Evolutionary conservation across 2,797 vertebrate species (phyloP).

Genomic region (Anguilla pacifica): DNA sequence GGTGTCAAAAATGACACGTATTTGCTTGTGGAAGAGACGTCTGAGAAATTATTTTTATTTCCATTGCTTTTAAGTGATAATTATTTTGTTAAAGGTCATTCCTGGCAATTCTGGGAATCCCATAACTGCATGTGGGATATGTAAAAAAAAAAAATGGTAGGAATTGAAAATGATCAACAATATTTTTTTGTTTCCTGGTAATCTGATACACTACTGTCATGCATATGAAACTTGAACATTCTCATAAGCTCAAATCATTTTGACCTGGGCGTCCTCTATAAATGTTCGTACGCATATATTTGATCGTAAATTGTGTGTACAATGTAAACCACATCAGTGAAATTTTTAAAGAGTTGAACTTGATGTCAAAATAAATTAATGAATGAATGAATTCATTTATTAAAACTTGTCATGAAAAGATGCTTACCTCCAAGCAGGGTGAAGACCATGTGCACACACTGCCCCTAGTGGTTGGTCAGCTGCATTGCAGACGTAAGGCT

Average conservation of each 20-base stretch:
- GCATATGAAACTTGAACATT: neutral
- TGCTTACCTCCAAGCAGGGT: neutral
- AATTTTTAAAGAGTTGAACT: neutral
- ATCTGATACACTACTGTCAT: neutral
- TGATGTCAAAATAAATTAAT: too few species aligned
- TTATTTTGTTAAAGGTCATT: neutral
- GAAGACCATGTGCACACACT: neutral
- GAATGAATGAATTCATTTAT: too few species aligned
- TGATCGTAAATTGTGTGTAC: too few species aligned
- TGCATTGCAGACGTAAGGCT: neutral
- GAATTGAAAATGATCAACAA: neutral
- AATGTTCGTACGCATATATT: too few species aligned
- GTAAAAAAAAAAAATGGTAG: neutral
- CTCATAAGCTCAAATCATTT: neutral
- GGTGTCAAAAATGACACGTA: neutral
- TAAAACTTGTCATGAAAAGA: neutral
- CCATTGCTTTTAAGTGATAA: neutral
- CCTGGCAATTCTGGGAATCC: neutral
- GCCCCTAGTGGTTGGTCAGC: neutral
- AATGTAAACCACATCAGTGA: too few species aligned
- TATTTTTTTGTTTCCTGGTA: neutral
- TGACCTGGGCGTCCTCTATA: neutral
- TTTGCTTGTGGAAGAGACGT: neutral
- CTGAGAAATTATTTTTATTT: neutral
- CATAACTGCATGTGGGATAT: neutral